Evolutionary conservation across 2,888 invertebrate species (phyloP).

Genomic region (Epiperipatus broadwayi): DNA sequence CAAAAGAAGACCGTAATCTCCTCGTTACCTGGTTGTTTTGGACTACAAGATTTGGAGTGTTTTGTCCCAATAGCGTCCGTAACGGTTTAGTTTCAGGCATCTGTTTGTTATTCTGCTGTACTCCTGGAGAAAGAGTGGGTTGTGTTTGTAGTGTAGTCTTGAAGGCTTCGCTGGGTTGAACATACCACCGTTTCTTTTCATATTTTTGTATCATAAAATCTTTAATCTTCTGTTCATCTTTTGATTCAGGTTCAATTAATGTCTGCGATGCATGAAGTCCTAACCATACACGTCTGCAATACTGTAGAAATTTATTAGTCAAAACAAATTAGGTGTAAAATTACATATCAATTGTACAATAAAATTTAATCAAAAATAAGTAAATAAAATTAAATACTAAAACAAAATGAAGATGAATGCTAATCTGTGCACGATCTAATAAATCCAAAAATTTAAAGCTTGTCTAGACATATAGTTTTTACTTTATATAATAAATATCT

Average conservation of each 20-base stretch:
- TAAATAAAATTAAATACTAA: too few species aligned
- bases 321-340: background rate
- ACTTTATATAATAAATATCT: too few species aligned
- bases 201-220: conserved; percentile 89
- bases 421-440: too few species aligned
- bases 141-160: conserved; percentile 15
- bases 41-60: conserved; percentile 22
- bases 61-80: conserved; percentile 26
- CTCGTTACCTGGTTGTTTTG: conserved; percentile 21
- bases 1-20: too few species aligned
- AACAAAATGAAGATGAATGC: too few species aligned
- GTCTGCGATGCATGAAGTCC: conserved; percentile 44
- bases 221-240: conserved; percentile 71
- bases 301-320: conserved; percentile 34
- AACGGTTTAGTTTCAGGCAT: conserved; percentile 28
- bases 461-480: too few species aligned
- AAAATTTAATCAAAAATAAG: background rate
- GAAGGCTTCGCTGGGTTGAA: conserved; percentile 31
- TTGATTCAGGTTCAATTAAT: conserved; percentile 39
- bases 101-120: conserved; percentile 18
- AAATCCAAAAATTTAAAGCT: too few species aligned
- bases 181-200: conserved; percentile 58
- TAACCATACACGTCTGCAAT: conserved; percentile 77
- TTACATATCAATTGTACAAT: background rate
- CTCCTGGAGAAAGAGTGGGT: background rate